A percentile compares a stretch with the other conserved stretches of the same genome.
phyloP scores from a whole-genome alignment of 2,888 invertebrate genomes.

The Drosophila flavopinicola region DNA sequence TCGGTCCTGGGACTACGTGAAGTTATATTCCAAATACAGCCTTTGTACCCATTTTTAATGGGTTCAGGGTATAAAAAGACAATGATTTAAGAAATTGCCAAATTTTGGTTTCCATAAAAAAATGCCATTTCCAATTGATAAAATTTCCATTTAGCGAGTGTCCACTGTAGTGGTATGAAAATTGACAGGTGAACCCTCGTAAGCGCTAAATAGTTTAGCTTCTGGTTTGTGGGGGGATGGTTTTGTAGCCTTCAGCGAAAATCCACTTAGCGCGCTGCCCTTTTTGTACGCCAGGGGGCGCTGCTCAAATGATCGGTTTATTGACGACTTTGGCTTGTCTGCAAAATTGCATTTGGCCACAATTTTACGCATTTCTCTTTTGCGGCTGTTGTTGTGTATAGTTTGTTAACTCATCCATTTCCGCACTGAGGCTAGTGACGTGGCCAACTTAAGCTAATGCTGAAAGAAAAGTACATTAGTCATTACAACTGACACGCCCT shows the following conservation, averaged over 20 bases:
- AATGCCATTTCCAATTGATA: too few relatives aligned
- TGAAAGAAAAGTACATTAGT: slow-evolving; percentile 27
- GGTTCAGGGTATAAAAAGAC: too few relatives aligned
- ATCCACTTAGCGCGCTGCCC: slow-evolving; percentile 59
- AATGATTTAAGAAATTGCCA: too few relatives aligned
- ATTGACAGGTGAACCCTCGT: slow-evolving; percentile 11
- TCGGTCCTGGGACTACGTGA: too few relatives aligned
- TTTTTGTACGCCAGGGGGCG: slow-evolving; percentile 32
- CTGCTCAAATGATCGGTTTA: slow-evolving; percentile 42
- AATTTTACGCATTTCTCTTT: slow-evolving; percentile 33
- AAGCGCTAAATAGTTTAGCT: slow-evolving; percentile 30
- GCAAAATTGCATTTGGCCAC: slow-evolving; percentile 64
- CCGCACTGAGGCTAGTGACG: slow-evolving; percentile 43
- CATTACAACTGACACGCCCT: slow-evolving; percentile 41
- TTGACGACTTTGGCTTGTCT: slow-evolving; percentile 39
- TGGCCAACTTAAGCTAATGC: slow-evolving; percentile 22
- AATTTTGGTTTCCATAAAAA: too few relatives aligned
- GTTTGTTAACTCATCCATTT: slow-evolving; percentile 32
- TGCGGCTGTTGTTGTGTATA: slow-evolving; percentile 6
- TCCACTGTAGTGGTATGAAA: slow-evolving; percentile 9
- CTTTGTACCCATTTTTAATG: too few relatives aligned
- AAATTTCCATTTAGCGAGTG: not conserved
- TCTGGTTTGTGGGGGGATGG: not conserved
- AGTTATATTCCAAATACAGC: too few relatives aligned
- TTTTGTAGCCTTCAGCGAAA: slow-evolving; percentile 46